These are phyloP conservation scores for Vesta saturnalis DNA, from an alignment of 2,888 invertebrate genomes.

Conservation along the genomic window DNA sequence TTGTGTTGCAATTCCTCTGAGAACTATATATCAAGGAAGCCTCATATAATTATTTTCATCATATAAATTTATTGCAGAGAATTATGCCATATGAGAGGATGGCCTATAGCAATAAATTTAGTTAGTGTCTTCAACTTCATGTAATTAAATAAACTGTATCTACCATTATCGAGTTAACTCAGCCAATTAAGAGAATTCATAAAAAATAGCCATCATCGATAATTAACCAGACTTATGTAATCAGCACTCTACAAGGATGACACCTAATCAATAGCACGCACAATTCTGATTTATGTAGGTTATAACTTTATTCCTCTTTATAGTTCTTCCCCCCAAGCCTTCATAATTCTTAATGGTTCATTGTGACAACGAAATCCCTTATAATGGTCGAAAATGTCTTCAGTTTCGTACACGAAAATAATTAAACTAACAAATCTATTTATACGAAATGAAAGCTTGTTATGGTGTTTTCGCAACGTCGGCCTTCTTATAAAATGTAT, in stretches of 20 bases:
- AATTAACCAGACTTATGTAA: conserved; percentile 24
- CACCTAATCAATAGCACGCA: conserved; percentile 21
- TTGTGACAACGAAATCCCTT: not conserved
- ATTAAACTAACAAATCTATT: conserved; percentile 8
- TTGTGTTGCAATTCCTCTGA: conserved; percentile 5
- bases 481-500: not conserved
- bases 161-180: conserved; percentile 19
- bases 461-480: not conserved
- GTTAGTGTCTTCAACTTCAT: conserved; percentile 33
- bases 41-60: conserved; percentile 31
- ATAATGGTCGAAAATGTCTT: not conserved
- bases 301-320: conserved; percentile 21
- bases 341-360: not conserved
- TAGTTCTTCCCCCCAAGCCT: not conserved
- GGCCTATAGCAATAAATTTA: conserved; percentile 26
- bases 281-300: conserved; percentile 21
- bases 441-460: not conserved
- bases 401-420: not conserved
- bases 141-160: conserved; percentile 34
- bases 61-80: conserved; percentile 21
- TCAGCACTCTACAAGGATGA: conserved; percentile 14
- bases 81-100: conserved; percentile 20
- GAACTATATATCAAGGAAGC: conserved; percentile 14
- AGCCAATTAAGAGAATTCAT: not conserved
- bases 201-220: conserved; percentile 16